Evolutionary conservation across 53 echinoderm and acorn worm genomes (phyloP).

Genomic region (Patiria pectinifera): DNA sequence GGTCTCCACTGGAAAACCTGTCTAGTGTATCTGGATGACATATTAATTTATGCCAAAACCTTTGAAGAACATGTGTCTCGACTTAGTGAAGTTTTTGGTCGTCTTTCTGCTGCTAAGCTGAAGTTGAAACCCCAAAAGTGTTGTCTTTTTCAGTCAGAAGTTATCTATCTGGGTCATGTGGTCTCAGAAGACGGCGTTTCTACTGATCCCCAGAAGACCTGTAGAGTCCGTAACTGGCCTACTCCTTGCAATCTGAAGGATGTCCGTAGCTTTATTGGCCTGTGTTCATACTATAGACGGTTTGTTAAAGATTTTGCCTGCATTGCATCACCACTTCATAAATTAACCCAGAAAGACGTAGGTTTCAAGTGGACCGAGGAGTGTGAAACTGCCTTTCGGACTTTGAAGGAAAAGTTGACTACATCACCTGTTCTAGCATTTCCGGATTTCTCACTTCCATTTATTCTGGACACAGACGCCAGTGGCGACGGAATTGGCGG

Average conservation of each 20-base stretch:
- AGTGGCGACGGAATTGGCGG: conserved; percentile 40
- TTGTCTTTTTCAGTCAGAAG: conserved; percentile 37
- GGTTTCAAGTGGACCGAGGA: conserved; percentile 27
- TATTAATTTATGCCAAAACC: conserved; percentile 46
- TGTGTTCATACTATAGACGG: conserved; percentile 18
- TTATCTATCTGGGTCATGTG: conserved; percentile 54
- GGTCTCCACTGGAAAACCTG: conserved; percentile 66
- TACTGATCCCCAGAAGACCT: conserved; percentile 34
- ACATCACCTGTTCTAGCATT: conserved; percentile 19
- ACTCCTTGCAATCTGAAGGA: no score
- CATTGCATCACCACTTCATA: conserved; percentile 37
- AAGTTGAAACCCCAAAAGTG: conserved; percentile 62
- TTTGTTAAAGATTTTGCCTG: conserved; percentile 13
- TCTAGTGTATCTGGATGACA: conserved; percentile 24
- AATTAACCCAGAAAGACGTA: conserved; percentile 32
- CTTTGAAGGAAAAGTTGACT: conserved; percentile 17
- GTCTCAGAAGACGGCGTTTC: conserved; percentile 44
- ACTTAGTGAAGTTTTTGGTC: conserved; percentile 38
- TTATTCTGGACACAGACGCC: conserved; percentile 41
- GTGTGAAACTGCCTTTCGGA: conserved; percentile 42
- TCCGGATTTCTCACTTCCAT: conserved; percentile 36
- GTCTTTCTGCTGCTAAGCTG: conserved; percentile 26
- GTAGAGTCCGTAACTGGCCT: conserved; percentile 20
- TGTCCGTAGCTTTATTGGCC: not conserved
- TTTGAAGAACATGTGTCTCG: conserved; percentile 54